These are phyloP conservation scores for Cochlearius cochlearius DNA, from an alignment of 2,113 vertebrate genomes.

Conservation along the genomic window DNA sequence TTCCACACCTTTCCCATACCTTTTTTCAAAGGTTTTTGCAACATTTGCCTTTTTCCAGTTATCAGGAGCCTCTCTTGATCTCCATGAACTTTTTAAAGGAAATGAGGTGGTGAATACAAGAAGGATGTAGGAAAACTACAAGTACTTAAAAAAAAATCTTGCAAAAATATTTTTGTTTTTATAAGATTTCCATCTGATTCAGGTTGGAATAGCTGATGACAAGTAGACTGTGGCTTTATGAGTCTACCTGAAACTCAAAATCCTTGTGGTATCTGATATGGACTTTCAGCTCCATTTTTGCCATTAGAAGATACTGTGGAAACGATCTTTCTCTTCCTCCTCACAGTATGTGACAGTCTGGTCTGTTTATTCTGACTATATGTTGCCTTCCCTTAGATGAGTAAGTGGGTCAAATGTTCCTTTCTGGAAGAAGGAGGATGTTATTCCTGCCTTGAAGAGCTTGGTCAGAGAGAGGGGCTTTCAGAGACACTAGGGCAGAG, in stretches of 20 bases:
- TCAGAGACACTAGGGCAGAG: background rate
- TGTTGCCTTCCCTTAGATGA: background rate
- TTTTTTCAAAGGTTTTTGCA: background rate
- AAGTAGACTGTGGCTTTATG: background rate
- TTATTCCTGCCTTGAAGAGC: background rate
- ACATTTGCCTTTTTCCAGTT: background rate
- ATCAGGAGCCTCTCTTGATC: background rate
- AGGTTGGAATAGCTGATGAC: background rate
- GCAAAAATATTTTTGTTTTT: background rate
- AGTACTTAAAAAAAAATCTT: background rate
- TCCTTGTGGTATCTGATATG: background rate
- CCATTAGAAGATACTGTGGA: background rate
- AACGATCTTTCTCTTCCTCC: background rate
- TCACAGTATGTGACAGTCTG: background rate
- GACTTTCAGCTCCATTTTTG: background rate
- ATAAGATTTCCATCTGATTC: background rate
- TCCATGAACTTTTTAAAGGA: background rate
- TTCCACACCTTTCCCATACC: background rate
- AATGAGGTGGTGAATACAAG: background rate
- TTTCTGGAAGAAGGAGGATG: background rate
- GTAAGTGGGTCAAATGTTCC: background rate
- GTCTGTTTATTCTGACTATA: background rate
- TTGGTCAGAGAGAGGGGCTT: background rate
- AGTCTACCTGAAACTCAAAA: background rate
- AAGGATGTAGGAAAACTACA: background rate